Evolutionary conservation across 1,140 invertebrate genomes (phyloP), one percentile per base, ranked within the genome.

Genomic region (Goniozus legneri): DNA sequence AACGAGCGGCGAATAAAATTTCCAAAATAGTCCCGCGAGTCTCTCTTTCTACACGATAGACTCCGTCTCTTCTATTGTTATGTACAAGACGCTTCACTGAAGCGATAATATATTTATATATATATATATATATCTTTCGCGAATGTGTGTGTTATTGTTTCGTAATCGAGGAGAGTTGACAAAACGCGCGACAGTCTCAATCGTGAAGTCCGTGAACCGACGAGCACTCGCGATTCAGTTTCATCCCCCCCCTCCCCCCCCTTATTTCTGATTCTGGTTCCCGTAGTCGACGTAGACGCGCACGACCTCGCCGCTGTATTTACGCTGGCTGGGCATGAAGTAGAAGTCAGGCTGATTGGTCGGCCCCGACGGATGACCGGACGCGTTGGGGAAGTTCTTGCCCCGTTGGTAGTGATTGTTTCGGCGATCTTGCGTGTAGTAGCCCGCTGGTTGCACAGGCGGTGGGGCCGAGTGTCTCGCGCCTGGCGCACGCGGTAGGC

Each of bases 301-400:
- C n/a, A 95, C 89, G 1, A 92, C 86, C 77, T 94, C 91, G 46
- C 91, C 91, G 53, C 91, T 92, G 74, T 94, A 93, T 69, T 94
- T 92, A 38, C 92, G 75, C 62, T 95, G 92, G 21, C 90, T 92
- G 12, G 91, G 92, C 91, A 95, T 94, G 67, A 95, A 95, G 71
- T 95, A 95, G 72, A 95, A 95, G 72, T 95, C 92, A 0, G 91
- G 87, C 50, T 86, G 80, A n/a, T 58, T 60, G 13, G 56, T 39
- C 3, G 54, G 57, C 0, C 38, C 27, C 2, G 49, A 32, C 6
- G 41, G 19, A 8, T 44, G 49, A 42, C 37, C 30, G 19, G 32
- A 36, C 22, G 44, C 41, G 58, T 44, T 62, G 58, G 44, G 57
- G 47, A 41, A 24, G 15, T 35, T 50, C 54, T 69, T 57, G 18